Evolutionary conservation across 2,113 vertebrate species (phyloP).

Genomic region (Nibea albiflora): DNA sequence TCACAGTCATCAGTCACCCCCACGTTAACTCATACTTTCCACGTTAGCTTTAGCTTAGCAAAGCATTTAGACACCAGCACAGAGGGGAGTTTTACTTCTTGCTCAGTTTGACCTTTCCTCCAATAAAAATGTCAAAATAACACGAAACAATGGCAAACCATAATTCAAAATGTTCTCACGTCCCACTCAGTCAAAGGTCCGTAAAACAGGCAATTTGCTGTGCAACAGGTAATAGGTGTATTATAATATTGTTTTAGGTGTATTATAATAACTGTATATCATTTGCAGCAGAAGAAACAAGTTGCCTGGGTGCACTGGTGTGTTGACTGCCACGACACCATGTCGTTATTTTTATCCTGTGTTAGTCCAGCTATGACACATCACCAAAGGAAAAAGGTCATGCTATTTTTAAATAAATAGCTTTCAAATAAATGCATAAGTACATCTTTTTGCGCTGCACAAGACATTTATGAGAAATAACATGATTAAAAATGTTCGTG

Average conservation of each 20-base stretch:
- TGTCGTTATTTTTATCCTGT: constrained; percentile 63
- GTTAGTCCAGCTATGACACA: constrained; percentile 60
- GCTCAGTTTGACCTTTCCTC: constrained; percentile 12
- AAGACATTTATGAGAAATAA: neutral
- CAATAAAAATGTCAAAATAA: neutral
- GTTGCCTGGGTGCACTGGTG: constrained; percentile 21
- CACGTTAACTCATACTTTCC: constrained; percentile 58
- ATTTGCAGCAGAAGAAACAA: neutral
- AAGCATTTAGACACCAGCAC: neutral
- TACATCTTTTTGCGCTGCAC: neutral
- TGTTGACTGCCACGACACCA: neutral
- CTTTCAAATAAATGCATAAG: constrained; percentile 17
- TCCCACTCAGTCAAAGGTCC: neutral
- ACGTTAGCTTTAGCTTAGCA: constrained; percentile 20
- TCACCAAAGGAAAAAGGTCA: constrained; percentile 64
- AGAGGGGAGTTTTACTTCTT: constrained; percentile 25
- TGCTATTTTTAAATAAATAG: constrained; percentile 59
- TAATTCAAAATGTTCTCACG: neutral
- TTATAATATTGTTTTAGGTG: neutral
- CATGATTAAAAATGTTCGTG: neutral
- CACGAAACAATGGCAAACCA: neutral
- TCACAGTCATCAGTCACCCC: constrained; percentile 14
- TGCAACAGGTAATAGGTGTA: neutral
- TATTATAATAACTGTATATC: neutral
- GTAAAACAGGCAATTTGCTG: neutral